phyloP scores from a whole-genome alignment of 2,113 vertebrate genomes.

The Oryzias melastigma region DNA sequence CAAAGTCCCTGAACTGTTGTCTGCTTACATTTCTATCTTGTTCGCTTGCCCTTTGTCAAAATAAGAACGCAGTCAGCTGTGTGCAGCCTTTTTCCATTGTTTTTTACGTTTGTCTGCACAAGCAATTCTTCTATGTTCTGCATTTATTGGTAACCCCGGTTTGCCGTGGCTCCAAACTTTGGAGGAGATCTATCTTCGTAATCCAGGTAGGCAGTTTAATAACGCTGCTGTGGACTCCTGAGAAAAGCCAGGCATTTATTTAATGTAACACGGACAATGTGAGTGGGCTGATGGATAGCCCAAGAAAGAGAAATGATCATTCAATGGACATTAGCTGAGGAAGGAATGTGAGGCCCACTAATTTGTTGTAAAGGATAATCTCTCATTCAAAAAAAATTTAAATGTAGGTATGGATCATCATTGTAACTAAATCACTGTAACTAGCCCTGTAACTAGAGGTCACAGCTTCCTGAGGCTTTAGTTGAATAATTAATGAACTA shows the following conservation, averaged over 20 bases:
- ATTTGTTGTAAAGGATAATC: conserved; percentile 6
- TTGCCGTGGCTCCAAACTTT: conserved; percentile 55
- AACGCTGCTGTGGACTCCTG: conserved; percentile 59
- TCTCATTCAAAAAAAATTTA: conserved; percentile 4
- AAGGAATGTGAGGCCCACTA: conserved; percentile 8
- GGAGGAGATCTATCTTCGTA: conserved; percentile 70
- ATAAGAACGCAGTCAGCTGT: conserved; percentile 37
- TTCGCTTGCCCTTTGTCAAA: conserved; percentile 23
- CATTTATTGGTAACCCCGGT: conserved; percentile 55
- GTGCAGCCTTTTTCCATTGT: conserved; percentile 47
- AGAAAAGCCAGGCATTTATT: conserved; percentile 69
- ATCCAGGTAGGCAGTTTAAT: conserved; percentile 76
- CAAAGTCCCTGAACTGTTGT: conserved; percentile 15
- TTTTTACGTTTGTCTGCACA: conserved; percentile 47
- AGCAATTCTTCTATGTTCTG: conserved; percentile 69
- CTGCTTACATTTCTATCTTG: conserved; percentile 15
- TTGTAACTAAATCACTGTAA: too few relatives aligned
- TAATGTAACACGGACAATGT: conserved; percentile 61
- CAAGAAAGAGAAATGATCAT: conserved; percentile 57
- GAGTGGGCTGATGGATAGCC: conserved; percentile 59
- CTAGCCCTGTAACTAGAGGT: background rate
- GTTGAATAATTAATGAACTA: too few relatives aligned
- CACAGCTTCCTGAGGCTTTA: too few relatives aligned
- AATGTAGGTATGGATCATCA: background rate
- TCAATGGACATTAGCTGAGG: conserved; percentile 32